Evolutionary conservation across 92 coral and sea anemone species (phyloP), one percentile per base, ranked within the genome.

Genomic region (Bergia puertoricense): DNA sequence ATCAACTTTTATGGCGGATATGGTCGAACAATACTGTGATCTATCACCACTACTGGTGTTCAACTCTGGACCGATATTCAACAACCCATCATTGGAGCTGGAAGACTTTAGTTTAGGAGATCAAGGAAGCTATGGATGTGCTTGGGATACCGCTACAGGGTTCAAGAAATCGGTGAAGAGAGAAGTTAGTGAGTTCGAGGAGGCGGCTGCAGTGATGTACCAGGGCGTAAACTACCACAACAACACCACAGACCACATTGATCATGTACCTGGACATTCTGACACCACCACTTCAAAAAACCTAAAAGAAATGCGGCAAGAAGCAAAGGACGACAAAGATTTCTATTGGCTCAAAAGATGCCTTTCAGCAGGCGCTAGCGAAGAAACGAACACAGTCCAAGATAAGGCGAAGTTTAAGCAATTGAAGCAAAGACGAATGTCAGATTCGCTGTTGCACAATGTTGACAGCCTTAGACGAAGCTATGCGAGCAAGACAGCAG

Each of bases 291-390:
- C 23, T 65, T 44, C 86, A 48, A 69, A 67, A 16, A 48, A 81
- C 48, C 36, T 18, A 39, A 42, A 81, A 81, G 85, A 81, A 56
- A 6, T 15, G 23, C 45, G 23, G 43, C 16, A 59, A 68, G n/a
- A 69, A 30, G 76, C 62, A 30, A 68, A 83, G 45, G 86, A 68
- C 37, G 66, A 83, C 36, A 30, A 16, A 36, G 86, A 83, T 16
- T 45, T 83, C 23, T 83, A 37, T 23, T 83, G 44, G 77, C 74
- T 83, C 65, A 83, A 48, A 69, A 83, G 86, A 46, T 83, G 86
- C 67, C 62, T 83, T 45, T 83, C 86, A 43, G 77, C n/a, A 8
- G 77, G 77, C 44, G 36, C 86, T 37, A 36, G 78, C 74, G 78
- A 67, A 45, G 76, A 68, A 67, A 10, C 38, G 40, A 83, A 23